These are phyloP conservation scores for Branchinecta lynchi DNA, from an alignment of 1,140 invertebrate genomes.

Conservation along the genomic window DNA sequence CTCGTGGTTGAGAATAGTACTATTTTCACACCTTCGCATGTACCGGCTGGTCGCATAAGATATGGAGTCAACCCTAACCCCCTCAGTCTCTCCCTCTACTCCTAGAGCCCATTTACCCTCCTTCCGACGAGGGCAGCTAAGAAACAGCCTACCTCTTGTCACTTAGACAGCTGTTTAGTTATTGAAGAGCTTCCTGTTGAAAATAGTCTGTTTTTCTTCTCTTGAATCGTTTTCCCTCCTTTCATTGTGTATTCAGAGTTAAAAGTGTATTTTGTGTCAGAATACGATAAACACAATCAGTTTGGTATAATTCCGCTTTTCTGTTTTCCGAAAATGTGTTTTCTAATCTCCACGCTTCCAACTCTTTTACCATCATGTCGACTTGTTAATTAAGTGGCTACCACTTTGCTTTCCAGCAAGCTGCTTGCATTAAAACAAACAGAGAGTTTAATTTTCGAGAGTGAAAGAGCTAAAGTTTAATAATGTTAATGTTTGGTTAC, in stretches of 20 bases:
- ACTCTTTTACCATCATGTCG: slow-evolving; percentile 20
- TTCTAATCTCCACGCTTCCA: slow-evolving; percentile 21
- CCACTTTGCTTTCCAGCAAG: not conserved
- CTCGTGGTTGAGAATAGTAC: no score
- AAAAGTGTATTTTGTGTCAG: slow-evolving; percentile 1
- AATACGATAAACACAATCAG: slow-evolving; percentile 11
- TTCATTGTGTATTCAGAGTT: not conserved
- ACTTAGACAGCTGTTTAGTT: no score
- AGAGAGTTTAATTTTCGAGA: not conserved
- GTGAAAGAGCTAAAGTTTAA: not conserved
- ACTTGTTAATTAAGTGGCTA: slow-evolving; percentile 1
- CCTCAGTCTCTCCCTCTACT: no score
- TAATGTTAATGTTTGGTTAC: not conserved
- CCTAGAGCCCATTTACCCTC: no score
- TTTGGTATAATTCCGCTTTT: slow-evolving; percentile 1
- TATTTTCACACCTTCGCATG: no score
- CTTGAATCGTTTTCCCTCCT: no score
- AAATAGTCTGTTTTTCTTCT: no score
- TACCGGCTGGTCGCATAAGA: no score
- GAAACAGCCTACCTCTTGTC: no score
- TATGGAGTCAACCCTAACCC: no score
- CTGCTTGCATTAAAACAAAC: slow-evolving; percentile 6
- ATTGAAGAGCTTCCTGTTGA: no score
- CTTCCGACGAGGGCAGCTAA: no score
- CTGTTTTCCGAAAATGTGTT: slow-evolving; percentile 16